phyloP scores from a whole-genome alignment of 2,797 vertebrate genomes.

The Falco concolor region DNA sequence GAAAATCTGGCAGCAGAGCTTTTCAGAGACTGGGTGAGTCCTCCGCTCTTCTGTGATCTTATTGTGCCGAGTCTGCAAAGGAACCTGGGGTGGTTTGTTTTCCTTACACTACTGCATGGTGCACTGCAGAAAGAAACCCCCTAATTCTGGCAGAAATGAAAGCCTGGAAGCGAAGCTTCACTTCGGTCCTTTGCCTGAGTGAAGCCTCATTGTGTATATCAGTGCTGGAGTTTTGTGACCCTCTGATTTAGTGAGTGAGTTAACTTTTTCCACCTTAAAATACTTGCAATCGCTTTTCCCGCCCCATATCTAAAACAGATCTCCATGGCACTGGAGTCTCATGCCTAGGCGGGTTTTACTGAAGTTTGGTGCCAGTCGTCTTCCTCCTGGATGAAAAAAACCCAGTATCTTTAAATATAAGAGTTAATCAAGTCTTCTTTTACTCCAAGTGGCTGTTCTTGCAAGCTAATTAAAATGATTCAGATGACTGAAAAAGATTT shows the following conservation, averaged over 20 bases:
- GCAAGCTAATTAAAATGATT: conserved; percentile 51
- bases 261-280: conserved; percentile 13
- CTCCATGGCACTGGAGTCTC: background rate
- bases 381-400: background rate
- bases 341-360: background rate
- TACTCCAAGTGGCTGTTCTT: conserved; percentile 19
- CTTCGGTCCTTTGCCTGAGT: background rate
- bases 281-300: background rate
- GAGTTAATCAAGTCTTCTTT: conserved; percentile 38
- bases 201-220: background rate
- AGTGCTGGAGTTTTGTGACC: background rate
- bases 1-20: conserved; percentile 47
- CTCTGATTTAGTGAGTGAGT: background rate
- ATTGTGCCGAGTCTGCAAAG: background rate
- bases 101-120: background rate
- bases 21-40: background rate
- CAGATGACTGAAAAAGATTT: conserved; percentile 3
- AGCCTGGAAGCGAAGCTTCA: background rate
- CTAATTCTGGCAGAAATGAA: background rate
- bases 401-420: background rate
- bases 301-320: background rate
- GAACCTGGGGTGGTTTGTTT: background rate
- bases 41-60: background rate
- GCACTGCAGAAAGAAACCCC: background rate
- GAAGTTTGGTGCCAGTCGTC: conserved; percentile 19